phyloP scores from a whole-genome alignment of 1,140 invertebrate species.

The Pseudomyrmex flavicornis region DNA sequence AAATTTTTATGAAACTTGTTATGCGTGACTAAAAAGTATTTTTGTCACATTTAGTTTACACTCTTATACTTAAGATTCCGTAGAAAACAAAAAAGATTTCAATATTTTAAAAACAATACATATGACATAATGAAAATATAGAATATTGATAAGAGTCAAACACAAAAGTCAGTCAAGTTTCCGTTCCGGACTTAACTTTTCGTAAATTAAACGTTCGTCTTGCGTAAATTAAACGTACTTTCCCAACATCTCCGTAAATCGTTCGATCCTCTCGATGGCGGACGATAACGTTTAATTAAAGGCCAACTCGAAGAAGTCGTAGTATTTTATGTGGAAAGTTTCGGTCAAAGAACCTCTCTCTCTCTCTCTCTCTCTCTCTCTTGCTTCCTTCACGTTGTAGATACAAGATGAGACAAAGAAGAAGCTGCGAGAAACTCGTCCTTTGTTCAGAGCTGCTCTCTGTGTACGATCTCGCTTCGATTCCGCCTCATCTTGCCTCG shows the following conservation, averaged over 20 bases:
- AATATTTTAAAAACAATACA: neutral
- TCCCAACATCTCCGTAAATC: constrained; percentile 33
- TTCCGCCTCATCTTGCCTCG: constrained; percentile 49
- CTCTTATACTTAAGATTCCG: too few relatives aligned
- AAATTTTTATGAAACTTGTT: too few relatives aligned
- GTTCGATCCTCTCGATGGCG: constrained; percentile 32
- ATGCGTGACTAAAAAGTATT: too few relatives aligned
- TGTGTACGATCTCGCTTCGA: constrained; percentile 12
- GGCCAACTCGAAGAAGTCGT: constrained; percentile 51
- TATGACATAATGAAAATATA: neutral
- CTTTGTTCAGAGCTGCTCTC: constrained; percentile 27
- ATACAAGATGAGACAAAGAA: constrained; percentile 16
- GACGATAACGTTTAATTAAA: constrained; percentile 59
- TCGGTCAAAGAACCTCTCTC: constrained; percentile 26
- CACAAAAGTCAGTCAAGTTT: constrained; percentile 31
- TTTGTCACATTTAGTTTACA: too few relatives aligned
- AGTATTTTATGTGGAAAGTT: constrained; percentile 59
- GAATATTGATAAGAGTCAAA: constrained; percentile 22
- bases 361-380: neutral
- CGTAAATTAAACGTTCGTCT: constrained; percentile 44
- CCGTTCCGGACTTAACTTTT: constrained; percentile 24
- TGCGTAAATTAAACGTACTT: constrained; percentile 50
- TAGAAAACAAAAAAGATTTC: too few relatives aligned
- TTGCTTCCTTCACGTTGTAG: constrained; percentile 1
- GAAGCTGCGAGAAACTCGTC: constrained; percentile 4